Evolutionary conservation across 2,888 invertebrate species (phyloP).

Genomic region (Nasonia oneida): DNA sequence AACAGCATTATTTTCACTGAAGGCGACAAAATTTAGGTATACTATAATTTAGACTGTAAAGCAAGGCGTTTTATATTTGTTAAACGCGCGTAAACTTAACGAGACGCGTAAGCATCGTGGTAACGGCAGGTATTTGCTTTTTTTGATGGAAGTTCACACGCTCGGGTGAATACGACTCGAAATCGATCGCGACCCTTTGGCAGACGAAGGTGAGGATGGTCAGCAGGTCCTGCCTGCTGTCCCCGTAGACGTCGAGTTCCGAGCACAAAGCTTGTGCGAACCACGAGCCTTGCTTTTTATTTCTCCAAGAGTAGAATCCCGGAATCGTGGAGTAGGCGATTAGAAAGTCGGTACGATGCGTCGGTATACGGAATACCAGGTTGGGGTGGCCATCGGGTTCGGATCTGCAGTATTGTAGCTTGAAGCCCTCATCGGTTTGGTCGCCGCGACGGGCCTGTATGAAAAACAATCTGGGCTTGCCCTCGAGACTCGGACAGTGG

Average conservation of each 20-base stretch:
- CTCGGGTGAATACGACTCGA: slow-evolving; percentile 1
- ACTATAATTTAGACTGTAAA: too few relatives aligned
- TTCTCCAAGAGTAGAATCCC: neutral
- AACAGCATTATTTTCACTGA: too few relatives aligned
- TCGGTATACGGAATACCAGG: neutral
- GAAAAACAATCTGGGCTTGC: neutral
- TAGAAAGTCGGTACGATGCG: neutral
- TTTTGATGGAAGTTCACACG: neutral
- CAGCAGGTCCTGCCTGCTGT: neutral
- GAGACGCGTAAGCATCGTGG: neutral
- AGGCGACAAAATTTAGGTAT: too few relatives aligned
- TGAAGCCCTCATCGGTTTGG: neutral
- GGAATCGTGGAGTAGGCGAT: neutral
- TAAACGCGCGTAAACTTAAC: neutral
- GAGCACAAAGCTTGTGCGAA: neutral
- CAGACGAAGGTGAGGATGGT: neutral
- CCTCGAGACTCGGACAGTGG: neutral
- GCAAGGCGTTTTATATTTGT: too few relatives aligned
- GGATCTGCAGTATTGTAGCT: neutral
- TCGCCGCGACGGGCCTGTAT: neutral
- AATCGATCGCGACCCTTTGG: neutral
- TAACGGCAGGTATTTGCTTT: slow-evolving; percentile 3
- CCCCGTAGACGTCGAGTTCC: neutral
- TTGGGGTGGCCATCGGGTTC: neutral
- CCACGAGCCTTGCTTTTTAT: neutral